phyloP scores from a whole-genome alignment of 2,113 vertebrate genomes.

The Podarcis raffonei region DNA sequence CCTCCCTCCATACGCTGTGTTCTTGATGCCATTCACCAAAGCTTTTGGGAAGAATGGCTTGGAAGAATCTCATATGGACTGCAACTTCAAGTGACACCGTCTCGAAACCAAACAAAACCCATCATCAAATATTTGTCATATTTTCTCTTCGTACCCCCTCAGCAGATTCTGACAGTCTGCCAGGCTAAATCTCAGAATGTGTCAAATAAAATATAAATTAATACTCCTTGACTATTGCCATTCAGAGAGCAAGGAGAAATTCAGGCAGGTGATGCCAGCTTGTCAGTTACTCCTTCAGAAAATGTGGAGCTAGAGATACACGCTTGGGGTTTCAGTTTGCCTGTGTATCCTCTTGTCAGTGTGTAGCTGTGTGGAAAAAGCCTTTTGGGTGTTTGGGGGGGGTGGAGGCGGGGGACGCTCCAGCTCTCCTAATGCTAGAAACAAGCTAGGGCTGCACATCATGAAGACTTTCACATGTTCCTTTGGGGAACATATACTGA shows the following conservation, averaged over 20 bases:
- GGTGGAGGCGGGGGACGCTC: neutral
- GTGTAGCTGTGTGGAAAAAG: neutral
- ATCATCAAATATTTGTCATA: neutral
- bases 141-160: neutral
- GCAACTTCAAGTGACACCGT: neutral
- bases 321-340: neutral
- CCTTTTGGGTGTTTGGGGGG: neutral
- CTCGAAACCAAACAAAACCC: neutral
- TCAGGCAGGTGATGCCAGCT: neutral
- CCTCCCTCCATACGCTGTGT: neutral
- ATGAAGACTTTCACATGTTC: neutral
- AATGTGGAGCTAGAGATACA: neutral
- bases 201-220: constrained; percentile 7
- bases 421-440: neutral
- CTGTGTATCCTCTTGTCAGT: neutral
- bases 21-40: neutral
- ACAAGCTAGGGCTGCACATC: neutral
- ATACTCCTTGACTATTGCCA: constrained; percentile 4
- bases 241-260: neutral
- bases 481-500: neutral
- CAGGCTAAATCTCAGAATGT: neutral
- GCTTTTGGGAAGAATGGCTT: neutral
- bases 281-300: constrained; percentile 6
- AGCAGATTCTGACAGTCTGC: neutral
- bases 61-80: neutral